phyloP scores from a whole-genome alignment of 2,113 vertebrate genomes.

The Pungitius pungitius region DNA sequence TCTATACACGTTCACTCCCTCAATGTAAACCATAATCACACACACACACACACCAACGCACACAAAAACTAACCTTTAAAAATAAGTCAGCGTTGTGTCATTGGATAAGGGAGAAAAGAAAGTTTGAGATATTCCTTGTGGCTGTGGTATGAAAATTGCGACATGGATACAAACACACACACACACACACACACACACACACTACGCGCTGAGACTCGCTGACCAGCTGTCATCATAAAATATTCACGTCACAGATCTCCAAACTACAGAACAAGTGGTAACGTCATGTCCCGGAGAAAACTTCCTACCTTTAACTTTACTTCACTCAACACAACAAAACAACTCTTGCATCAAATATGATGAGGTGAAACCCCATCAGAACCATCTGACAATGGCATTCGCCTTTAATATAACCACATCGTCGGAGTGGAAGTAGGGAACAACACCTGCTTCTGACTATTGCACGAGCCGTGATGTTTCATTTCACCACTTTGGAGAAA shows the following conservation, averaged over 20 bases:
- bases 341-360: no score
- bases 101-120: neutral
- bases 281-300: slow-evolving; percentile 17
- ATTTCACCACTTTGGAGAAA: neutral
- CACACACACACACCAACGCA: slow-evolving; percentile 14
- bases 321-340: neutral
- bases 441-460: neutral
- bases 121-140: slow-evolving; percentile 33
- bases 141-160: slow-evolving; percentile 30
- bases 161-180: slow-evolving; percentile 25
- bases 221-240: slow-evolving; percentile 64
- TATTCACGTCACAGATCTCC: slow-evolving; percentile 50
- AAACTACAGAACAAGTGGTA: slow-evolving; percentile 49
- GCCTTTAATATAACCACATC: slow-evolving; percentile 15
- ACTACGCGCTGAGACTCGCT: slow-evolving; percentile 3
- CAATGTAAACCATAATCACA: neutral
- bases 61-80: slow-evolving; percentile 28
- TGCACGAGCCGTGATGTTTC: slow-evolving; percentile 7
- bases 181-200: neutral
- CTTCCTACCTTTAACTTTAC: slow-evolving; percentile 12
- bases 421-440: neutral
- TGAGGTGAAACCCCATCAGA: neutral
- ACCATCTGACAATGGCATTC: neutral
- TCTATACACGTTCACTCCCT: slow-evolving; percentile 19
- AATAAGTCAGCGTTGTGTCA: slow-evolving; percentile 15